Percentiles rank a stretch among this genome's conserved stretches.
Evolutionary conservation across 2,113 vertebrate genomes (phyloP).

Genomic region (Istiophorus platypterus): DNA sequence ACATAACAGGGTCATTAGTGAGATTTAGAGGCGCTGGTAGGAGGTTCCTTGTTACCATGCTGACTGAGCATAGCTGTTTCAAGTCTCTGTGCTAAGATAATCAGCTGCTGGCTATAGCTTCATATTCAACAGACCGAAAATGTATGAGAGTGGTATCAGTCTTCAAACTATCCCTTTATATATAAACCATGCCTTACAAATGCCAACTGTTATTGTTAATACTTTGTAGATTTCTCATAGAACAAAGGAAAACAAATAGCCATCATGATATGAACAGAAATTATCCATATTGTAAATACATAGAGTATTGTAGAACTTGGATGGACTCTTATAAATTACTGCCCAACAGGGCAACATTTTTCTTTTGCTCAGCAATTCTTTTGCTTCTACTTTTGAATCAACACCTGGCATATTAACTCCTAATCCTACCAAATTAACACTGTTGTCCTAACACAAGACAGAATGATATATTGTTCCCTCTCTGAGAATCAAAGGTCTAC

Average conservation of each 20-base stretch:
- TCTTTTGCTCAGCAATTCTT: conserved; percentile 4
- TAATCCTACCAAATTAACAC: conserved; percentile 34
- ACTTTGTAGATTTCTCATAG: not conserved
- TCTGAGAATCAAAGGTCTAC: conserved; percentile 35
- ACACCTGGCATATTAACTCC: conserved; percentile 14
- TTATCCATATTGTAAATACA: not conserved
- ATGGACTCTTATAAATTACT: not conserved
- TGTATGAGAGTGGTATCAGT: not conserved
- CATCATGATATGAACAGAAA: not conserved
- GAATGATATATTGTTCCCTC: conserved; percentile 15
- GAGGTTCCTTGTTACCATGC: no score
- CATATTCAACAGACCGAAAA: no score
- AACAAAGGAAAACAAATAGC: no score
- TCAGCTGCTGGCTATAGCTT: no score
- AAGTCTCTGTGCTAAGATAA: no score
- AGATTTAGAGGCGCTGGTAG: not conserved
- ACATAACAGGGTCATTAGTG: not conserved
- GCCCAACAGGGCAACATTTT: not conserved
- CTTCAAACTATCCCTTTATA: not conserved
- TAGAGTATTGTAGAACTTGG: not conserved
- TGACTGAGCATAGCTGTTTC: no score
- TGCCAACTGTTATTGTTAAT: not conserved
- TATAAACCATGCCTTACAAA: not conserved
- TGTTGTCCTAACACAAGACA: conserved; percentile 15
- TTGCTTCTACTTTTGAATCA: not conserved